These are phyloP conservation scores for Latrodectus geometricus DNA, from an alignment of 1,140 invertebrate species.

Conservation along the genomic window DNA sequence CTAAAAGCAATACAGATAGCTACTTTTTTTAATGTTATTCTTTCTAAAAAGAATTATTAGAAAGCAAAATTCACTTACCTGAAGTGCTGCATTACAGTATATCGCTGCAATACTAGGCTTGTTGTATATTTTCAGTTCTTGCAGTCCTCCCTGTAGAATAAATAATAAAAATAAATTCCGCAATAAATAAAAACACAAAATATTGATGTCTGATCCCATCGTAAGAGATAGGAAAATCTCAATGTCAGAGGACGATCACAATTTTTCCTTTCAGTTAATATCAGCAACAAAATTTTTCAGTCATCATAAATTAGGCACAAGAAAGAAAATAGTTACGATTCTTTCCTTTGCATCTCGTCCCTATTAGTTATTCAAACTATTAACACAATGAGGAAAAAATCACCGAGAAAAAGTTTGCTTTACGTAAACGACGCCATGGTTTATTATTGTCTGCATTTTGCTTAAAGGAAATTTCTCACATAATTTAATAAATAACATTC, in stretches of 20 bases:
- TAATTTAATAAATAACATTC: not conserved
- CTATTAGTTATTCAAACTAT: not conserved
- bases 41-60: too few species aligned
- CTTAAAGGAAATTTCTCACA: not conserved
- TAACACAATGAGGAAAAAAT: not conserved
- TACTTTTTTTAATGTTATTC: too few species aligned
- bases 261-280: not conserved
- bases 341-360: not conserved
- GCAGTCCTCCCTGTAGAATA: constrained; percentile 79
- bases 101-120: constrained; percentile 77
- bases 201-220: constrained; percentile 37
- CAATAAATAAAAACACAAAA: constrained; percentile 29
- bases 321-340: not conserved
- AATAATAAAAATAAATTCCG: constrained; percentile 66
- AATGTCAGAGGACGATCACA: not conserved
- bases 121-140: constrained; percentile 80
- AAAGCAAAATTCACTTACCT: constrained; percentile 66
- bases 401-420: too few species aligned
- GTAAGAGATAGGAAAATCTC: not conserved
- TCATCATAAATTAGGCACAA: not conserved
- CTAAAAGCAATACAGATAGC: too few species aligned
- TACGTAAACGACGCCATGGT: not conserved
- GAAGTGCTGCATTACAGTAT: constrained; percentile 74
- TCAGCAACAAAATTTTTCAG: not conserved
- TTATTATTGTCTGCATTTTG: not conserved